phyloP scores from a whole-genome alignment of 1,140 invertebrate species.

The Chelonus insularis region DNA sequence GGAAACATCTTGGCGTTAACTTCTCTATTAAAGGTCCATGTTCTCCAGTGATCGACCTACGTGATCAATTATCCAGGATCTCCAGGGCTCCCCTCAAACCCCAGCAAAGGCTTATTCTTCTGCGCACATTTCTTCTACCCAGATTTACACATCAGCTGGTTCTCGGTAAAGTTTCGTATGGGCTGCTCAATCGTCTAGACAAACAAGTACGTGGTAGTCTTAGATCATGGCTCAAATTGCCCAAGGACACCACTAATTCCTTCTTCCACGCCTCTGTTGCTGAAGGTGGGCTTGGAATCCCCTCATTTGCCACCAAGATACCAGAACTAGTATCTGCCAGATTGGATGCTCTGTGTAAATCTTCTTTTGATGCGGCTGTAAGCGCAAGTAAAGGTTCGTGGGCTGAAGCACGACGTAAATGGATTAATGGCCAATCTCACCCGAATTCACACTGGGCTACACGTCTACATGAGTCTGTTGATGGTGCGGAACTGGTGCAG shows the following conservation, averaged over 20 bases:
- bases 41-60: slow-evolving; percentile 9
- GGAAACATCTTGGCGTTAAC: slow-evolving; percentile 44
- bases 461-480: not conserved
- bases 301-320: not conserved
- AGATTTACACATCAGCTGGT: slow-evolving; percentile 16
- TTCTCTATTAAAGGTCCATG: slow-evolving; percentile 35
- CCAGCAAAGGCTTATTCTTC: slow-evolving; percentile 40
- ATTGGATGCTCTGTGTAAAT: not conserved
- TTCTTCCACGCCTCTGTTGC: not conserved
- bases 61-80: slow-evolving; percentile 31
- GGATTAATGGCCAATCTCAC: not conserved
- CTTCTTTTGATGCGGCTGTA: not conserved
- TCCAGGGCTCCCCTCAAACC: slow-evolving; percentile 44
- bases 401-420: not conserved
- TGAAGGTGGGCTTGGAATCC: slow-evolving; percentile 4
- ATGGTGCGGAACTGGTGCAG: not conserved
- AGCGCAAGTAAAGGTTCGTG: not conserved
- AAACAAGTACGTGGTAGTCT: not conserved
- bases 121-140: slow-evolving; percentile 38
- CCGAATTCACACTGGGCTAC: not conserved
- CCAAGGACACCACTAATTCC: not conserved
- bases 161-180: slow-evolving; percentile 9
- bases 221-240: not conserved
- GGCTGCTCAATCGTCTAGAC: no score
- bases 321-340: not conserved